Evolutionary conservation across 2,113 vertebrate species (phyloP).

Genomic region (Carettochelys insculpta): DNA sequence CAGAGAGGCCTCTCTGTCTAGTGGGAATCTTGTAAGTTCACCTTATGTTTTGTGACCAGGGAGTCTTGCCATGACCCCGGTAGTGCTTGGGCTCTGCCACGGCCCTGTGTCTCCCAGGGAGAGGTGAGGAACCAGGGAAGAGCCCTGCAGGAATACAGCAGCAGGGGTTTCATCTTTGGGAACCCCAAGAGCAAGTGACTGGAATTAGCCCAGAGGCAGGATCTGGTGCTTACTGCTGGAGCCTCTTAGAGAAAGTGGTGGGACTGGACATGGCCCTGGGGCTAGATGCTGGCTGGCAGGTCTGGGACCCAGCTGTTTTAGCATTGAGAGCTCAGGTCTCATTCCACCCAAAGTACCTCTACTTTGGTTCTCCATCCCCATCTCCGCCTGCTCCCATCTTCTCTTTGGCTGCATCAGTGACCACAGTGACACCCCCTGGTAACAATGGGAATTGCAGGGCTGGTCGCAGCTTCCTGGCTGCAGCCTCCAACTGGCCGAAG

Average conservation of each 20-base stretch:
- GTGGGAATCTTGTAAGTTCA: not conserved
- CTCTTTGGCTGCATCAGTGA: not conserved
- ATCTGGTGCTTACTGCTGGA: not conserved
- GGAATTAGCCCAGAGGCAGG: not conserved
- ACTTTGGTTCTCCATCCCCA: not conserved
- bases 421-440: slow-evolving; percentile 36
- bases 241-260: not conserved
- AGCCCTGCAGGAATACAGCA: not conserved
- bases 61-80: not conserved
- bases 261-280: not conserved
- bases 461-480: not conserved
- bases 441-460: fast-evolving
- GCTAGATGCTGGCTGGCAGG: not conserved
- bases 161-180: not conserved
- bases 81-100: not conserved
- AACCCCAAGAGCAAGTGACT: not conserved
- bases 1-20: not conserved
- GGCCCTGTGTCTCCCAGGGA: not conserved
- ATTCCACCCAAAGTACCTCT: not conserved
- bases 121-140: too few species aligned
- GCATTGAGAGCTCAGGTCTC: not conserved
- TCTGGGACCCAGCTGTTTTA: not conserved
- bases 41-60: not conserved
- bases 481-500: not conserved
- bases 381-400: not conserved